A percentile compares a stretch with the other conserved stretches of the same genome.
Evolutionary conservation across 2,113 vertebrate genomes (phyloP).

Genomic region (Cyanistes caeruleus): DNA sequence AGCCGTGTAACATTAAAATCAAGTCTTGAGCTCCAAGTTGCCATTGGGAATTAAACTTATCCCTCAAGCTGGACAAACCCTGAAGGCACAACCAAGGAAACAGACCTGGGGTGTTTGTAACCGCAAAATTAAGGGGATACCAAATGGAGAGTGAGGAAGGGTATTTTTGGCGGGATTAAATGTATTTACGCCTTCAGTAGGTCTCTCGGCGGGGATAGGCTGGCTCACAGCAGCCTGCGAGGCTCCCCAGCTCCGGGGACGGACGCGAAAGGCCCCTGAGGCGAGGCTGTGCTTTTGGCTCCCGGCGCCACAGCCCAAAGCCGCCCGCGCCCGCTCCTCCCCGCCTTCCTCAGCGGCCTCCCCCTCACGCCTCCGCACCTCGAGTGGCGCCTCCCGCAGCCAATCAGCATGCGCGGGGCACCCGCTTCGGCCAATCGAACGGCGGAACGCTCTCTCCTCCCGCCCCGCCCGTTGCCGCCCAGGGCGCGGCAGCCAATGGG

Average conservation of each 20-base stretch:
- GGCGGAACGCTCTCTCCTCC: rapidly evolving
- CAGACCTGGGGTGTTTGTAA: neutral
- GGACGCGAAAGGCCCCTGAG: rapidly evolving
- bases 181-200: rapidly evolving
- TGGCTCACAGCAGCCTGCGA: neutral
- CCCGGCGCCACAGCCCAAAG: rapidly evolving
- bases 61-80: neutral
- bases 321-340: rapidly evolving
- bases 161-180: neutral
- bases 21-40: neutral
- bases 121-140: neutral
- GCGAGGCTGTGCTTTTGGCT: rapidly evolving
- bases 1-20: neutral
- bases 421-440: rapidly evolving
- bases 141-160: rapidly evolving
- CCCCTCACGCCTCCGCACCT: rapidly evolving
- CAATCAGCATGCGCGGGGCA: neutral
- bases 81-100: neutral
- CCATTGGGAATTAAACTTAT: neutral
- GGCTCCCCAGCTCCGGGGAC: rapidly evolving
- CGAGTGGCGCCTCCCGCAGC: neutral
- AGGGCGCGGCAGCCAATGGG: neutral
- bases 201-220: neutral
- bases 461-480: neutral
- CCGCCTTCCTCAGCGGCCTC: rapidly evolving